Evolutionary conservation across 2,888 invertebrate genomes (phyloP).

Genomic region (Drosophila siamana): DNA sequence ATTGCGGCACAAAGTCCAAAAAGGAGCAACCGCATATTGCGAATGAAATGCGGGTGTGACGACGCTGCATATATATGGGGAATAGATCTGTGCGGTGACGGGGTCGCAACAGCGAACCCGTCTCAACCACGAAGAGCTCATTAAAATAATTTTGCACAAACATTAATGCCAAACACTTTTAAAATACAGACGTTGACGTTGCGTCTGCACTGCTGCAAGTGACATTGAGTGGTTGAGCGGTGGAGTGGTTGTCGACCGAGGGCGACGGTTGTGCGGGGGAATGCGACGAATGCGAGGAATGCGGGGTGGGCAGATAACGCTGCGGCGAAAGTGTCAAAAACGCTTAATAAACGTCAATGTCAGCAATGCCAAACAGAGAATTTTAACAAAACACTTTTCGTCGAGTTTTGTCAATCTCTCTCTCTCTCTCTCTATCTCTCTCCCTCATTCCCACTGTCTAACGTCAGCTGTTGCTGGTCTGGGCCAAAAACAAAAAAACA

Average conservation of each 20-base stretch:
- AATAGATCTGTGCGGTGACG: neutral
- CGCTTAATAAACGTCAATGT: constrained; percentile 81
- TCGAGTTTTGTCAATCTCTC: constrained; percentile 50
- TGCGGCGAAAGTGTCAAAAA: constrained; percentile 76
- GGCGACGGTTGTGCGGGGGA: neutral
- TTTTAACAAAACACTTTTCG: constrained; percentile 73
- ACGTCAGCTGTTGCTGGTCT: constrained; percentile 52
- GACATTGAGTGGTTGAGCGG: constrained; percentile 77
- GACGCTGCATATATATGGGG: constrained; percentile 6
- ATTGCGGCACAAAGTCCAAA: constrained; percentile 58
- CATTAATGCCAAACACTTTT: constrained; percentile 73
- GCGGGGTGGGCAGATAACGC: constrained; percentile 54
- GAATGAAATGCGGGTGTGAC: constrained; percentile 27
- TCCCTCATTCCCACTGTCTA: neutral
- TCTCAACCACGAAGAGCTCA: constrained; percentile 59
- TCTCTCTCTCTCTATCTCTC: neutral
- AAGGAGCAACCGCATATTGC: constrained; percentile 48
- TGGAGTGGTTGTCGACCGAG: constrained; percentile 26
- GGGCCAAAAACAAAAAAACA: constrained; percentile 13
- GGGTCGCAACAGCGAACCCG: constrained; percentile 2
- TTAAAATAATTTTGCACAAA: constrained; percentile 77
- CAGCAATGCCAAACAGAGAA: constrained; percentile 72
- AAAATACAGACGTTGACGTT: constrained; percentile 55
- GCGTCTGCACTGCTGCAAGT: constrained; percentile 66
- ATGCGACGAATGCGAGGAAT: constrained; percentile 2